These are phyloP conservation scores for Lepidurus couesii DNA, from an alignment of 1,140 invertebrate species.

Conservation along the genomic window DNA sequence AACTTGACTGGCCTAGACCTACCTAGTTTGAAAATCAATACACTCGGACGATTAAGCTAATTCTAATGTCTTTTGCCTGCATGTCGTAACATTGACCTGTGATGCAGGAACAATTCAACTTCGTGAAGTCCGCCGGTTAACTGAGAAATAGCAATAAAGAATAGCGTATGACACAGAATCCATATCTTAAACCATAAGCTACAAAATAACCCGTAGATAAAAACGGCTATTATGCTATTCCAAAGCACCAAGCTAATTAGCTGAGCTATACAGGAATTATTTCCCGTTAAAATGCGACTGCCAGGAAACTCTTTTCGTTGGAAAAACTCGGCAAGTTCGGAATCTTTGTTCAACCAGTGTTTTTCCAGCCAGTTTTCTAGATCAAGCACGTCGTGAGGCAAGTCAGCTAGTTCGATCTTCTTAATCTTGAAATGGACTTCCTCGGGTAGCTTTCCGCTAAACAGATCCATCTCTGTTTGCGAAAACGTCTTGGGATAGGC, in stretches of 20 bases:
- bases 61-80: neutral
- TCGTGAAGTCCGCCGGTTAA: neutral
- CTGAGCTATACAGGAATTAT: neutral
- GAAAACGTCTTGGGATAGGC: neutral
- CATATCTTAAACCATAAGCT: neutral
- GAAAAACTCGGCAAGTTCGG: neutral
- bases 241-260: neutral
- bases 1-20: slow-evolving; percentile 33
- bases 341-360: neutral
- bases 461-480: neutral
- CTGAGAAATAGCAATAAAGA: neutral
- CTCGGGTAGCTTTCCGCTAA: neutral
- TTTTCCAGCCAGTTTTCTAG: neutral
- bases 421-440: neutral
- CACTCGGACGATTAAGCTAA: neutral
- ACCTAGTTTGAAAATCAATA: slow-evolving; percentile 5
- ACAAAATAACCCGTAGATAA: neutral
- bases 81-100: neutral
- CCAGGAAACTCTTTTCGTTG: neutral
- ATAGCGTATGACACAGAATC: neutral
- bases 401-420: neutral
- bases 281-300: neutral
- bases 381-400: neutral
- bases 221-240: neutral
- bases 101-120: neutral